A percentile compares a stretch with the other conserved stretches of the same genome.
phyloP scores from a whole-genome alignment of 2,888 invertebrate species.

The Perithous albicinctus region DNA sequence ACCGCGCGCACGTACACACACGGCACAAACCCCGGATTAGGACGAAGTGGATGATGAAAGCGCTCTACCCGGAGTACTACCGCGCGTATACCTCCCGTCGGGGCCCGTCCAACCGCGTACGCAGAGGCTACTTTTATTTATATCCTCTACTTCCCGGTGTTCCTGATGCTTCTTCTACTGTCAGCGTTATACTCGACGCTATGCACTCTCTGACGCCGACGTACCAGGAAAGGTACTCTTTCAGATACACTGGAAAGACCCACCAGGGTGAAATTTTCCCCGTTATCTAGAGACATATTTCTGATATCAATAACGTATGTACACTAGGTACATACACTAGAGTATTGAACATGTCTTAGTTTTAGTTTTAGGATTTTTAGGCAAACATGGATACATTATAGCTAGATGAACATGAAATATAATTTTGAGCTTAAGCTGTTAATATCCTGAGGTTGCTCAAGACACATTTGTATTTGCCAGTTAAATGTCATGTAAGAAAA shows the following conservation, averaged over 20 bases:
- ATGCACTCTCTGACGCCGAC: not conserved
- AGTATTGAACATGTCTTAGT: no score
- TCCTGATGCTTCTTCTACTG: conserved; percentile 35
- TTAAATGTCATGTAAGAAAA: no score
- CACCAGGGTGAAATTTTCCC: not conserved
- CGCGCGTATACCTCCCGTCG: conserved; percentile 40
- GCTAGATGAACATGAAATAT: no score
- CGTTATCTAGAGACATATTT: not conserved
- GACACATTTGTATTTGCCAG: no score
- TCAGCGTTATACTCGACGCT: conserved; percentile 7
- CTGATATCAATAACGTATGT: no score
- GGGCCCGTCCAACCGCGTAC: not conserved
- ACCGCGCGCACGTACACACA: conserved; percentile 60
- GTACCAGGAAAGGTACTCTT: not conserved
- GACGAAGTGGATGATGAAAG: conserved; percentile 76
- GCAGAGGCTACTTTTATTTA: conserved; percentile 50
- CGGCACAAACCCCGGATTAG: conserved; percentile 69
- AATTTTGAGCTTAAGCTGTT: no score
- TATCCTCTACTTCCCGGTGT: conserved; percentile 47
- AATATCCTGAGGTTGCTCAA: no score
- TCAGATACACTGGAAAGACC: not conserved
- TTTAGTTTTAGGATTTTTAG: no score
- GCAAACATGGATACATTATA: no score
- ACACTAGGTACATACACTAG: no score
- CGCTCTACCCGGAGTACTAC: conserved; percentile 53